phyloP scores from a whole-genome alignment of 1,140 invertebrate species.

The Homalodisca vitripennis region DNA sequence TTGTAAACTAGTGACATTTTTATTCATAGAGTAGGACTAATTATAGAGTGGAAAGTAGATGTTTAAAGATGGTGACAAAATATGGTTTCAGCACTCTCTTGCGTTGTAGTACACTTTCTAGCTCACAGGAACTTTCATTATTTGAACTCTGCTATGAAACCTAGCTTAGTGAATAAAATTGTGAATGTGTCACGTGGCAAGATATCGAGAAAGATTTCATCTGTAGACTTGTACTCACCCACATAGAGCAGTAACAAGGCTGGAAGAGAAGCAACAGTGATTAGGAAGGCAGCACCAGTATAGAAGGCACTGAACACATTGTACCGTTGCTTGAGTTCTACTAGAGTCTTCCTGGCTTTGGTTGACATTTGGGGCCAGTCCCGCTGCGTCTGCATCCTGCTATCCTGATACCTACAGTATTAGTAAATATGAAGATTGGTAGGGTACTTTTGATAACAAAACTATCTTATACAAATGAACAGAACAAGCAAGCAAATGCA shows the following conservation, averaged over 20 bases:
- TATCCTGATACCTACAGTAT: neutral
- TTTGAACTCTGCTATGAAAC: neutral
- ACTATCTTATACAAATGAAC: neutral
- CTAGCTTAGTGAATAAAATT: neutral
- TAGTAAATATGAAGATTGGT: neutral
- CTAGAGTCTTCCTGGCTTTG: neutral
- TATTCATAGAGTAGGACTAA: no score
- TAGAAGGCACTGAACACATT: slow-evolving; percentile 1
- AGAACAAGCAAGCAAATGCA: neutral
- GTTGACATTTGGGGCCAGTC: slow-evolving; percentile 9
- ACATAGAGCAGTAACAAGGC: neutral
- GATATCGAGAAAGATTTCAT: no score
- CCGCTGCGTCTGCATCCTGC: neutral
- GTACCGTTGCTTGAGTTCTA: neutral
- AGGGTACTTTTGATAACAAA: neutral
- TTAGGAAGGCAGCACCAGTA: neutral
- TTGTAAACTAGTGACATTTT: no score
- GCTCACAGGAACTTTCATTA: neutral
- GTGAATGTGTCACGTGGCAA: no score
- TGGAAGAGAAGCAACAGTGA: neutral
- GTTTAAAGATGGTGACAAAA: neutral
- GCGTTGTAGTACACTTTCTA: neutral
- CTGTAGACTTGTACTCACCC: neutral
- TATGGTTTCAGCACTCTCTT: neutral
- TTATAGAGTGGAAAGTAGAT: neutral